These are phyloP conservation scores for Melanotaenia pygmaea DNA, from an alignment of 2,797 vertebrate species.

Conservation along the genomic window DNA sequence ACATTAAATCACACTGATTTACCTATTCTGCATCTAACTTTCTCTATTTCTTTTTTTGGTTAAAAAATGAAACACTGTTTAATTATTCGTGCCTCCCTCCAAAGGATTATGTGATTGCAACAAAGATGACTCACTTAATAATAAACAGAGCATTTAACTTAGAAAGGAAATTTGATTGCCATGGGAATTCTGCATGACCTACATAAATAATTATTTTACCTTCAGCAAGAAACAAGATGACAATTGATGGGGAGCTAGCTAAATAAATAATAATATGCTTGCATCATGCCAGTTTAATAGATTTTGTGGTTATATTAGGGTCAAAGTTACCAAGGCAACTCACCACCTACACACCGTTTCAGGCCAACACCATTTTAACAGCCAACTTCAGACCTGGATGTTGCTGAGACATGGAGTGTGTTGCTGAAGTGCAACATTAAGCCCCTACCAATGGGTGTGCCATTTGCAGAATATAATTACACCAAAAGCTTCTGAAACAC, in stretches of 20 bases:
- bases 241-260: neutral
- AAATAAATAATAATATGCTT: constrained; percentile 23
- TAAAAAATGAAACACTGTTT: neutral
- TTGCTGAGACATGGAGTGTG: constrained; percentile 21
- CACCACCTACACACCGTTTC: constrained; percentile 39
- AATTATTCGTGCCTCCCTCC: neutral
- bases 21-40: neutral
- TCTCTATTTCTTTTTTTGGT: neutral
- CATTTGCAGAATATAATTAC: constrained; percentile 34
- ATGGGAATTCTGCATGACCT: neutral
- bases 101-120: neutral
- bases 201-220: constrained; percentile 12
- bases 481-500: constrained; percentile 19
- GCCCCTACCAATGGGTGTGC: constrained; percentile 25
- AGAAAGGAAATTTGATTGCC: neutral
- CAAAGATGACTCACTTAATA: constrained; percentile 15
- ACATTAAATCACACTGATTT: neutral
- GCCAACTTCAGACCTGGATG: constrained; percentile 34
- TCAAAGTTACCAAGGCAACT: constrained; percentile 55
- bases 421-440: constrained; percentile 38
- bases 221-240: constrained; percentile 23
- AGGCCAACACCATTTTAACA: constrained; percentile 44
- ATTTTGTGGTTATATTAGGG: constrained; percentile 57
- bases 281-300: constrained; percentile 36
- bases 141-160: constrained; percentile 2